phyloP scores from a whole-genome alignment of 2,113 vertebrate species.

The Zonotrichia leucophrys region DNA sequence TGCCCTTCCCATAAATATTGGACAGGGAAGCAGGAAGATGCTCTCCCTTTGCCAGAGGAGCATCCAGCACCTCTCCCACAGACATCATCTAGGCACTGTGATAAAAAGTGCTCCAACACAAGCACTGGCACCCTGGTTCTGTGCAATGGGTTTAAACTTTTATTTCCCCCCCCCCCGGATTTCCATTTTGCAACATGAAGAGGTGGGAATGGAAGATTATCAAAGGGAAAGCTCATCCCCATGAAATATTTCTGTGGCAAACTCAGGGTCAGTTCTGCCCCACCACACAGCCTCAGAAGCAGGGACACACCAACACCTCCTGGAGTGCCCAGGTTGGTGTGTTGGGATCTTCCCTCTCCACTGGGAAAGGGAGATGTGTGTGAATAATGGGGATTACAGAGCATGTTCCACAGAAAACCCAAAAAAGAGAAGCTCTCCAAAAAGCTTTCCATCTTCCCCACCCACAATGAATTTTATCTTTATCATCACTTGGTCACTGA shows the following conservation, averaged over 20 bases:
- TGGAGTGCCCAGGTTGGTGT: not conserved
- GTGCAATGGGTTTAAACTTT: not conserved
- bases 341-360: not conserved
- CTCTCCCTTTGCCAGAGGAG: not conserved
- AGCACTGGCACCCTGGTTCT: not conserved
- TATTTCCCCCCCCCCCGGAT: fast-evolving
- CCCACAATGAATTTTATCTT: not conserved
- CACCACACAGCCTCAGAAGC: not conserved
- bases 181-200: not conserved
- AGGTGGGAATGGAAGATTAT: not conserved
- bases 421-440: not conserved
- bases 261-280: not conserved
- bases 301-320: not conserved
- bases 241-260: not conserved
- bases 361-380: not conserved
- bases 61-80: not conserved
- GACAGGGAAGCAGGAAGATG: not conserved
- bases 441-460: not conserved
- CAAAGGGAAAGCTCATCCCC: not conserved
- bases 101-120: not conserved
- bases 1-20: not conserved
- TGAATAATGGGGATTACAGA: not conserved
- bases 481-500: not conserved
- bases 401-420: not conserved
- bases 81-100: not conserved